Conservation (phyloP, 37 sponge, comb jelly and placozoan genomes). For the Ephydatia muelleri region DNA sequence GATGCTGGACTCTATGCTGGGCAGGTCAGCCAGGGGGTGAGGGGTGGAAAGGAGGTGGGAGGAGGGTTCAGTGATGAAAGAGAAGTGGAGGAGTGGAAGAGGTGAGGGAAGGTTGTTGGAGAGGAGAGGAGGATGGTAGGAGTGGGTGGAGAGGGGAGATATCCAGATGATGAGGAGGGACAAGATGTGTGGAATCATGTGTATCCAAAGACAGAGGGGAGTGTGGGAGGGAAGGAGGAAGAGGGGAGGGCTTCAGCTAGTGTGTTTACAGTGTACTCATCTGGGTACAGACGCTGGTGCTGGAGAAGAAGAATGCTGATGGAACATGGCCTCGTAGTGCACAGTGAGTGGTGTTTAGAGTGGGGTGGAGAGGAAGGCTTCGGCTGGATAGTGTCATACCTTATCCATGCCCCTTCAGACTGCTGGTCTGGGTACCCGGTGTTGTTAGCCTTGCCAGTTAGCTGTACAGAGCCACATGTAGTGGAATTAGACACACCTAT, state of each 20-base stretch:
- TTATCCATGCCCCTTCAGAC: too few relatives aligned
- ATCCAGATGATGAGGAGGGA: too few relatives aligned
- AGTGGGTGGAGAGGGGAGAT: neutral
- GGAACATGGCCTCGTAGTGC: slow-evolving; percentile 67
- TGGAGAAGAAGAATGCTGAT: slow-evolving; percentile 75
- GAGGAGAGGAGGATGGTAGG: neutral
- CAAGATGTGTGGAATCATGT: neutral
- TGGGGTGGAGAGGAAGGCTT: too few relatives aligned
- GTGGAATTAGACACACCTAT: too few relatives aligned
- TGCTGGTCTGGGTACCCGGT: too few relatives aligned
- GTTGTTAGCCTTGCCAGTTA: too few relatives aligned
- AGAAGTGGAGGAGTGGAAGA: too few relatives aligned
- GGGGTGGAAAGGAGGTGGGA: neutral
- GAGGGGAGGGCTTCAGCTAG: neutral
- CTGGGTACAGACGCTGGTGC: slow-evolving; percentile 51
- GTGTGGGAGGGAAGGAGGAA: too few relatives aligned
- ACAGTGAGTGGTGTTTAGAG: slow-evolving; percentile 7
- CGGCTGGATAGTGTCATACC: too few relatives aligned
- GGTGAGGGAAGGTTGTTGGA: neutral
- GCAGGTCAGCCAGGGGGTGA: slow-evolving; percentile 63
- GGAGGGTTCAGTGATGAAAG: neutral
- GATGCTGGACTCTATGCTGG: slow-evolving; percentile 78
- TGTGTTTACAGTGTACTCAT: neutral
- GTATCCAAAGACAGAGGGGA: neutral
- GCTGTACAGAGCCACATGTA: too few relatives aligned